phyloP scores from a whole-genome alignment of 2,113 vertebrate genomes.

The Chiloscyllium plagiosum region DNA sequence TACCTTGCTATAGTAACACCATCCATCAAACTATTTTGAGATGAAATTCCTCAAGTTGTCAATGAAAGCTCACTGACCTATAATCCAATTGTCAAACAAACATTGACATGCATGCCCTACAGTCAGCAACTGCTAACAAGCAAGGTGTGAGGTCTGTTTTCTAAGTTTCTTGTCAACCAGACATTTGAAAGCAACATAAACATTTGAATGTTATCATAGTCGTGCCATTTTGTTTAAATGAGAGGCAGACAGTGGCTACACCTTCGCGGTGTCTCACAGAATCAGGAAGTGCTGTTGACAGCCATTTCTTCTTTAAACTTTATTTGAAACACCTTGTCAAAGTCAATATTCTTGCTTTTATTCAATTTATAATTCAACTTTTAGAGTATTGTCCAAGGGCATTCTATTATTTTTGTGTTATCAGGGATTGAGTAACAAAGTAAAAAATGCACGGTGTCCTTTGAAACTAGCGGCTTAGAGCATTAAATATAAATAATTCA shows the following conservation, averaged over 20 bases:
- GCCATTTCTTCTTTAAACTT: neutral
- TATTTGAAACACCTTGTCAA: neutral
- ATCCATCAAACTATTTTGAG: neutral
- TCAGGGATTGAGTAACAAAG: neutral
- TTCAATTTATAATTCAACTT: neutral
- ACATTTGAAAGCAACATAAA: neutral
- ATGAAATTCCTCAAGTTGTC: neutral
- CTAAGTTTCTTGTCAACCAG: neutral
- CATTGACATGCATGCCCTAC: neutral
- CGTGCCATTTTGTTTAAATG: neutral
- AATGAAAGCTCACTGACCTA: neutral
- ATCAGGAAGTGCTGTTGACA: neutral
- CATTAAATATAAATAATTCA: neutral
- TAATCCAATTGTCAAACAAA: neutral
- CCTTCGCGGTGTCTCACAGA: neutral
- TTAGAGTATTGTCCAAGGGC: neutral
- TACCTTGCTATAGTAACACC: neutral
- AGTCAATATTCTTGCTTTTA: neutral
- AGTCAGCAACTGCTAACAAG: neutral
- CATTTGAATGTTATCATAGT: neutral
- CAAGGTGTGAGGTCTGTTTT: neutral
- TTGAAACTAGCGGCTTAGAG: neutral
- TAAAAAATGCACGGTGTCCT: neutral
- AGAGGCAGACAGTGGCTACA: neutral
- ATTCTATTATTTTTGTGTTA: neutral